These are phyloP conservation scores for Chionodraco myersi DNA, from an alignment of 2,113 vertebrate species.

Conservation along the genomic window DNA sequence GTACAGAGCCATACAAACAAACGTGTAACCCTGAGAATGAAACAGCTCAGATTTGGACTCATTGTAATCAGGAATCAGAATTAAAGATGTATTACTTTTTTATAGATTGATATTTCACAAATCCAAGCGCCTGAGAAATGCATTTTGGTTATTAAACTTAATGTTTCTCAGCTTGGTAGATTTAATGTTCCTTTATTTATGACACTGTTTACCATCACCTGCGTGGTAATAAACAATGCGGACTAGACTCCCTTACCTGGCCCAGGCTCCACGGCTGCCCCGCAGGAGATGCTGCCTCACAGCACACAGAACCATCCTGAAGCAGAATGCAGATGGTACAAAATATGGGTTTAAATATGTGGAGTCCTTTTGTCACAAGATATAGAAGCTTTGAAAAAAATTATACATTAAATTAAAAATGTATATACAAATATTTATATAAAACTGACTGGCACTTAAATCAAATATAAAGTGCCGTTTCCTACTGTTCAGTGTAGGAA, in stretches of 20 bases:
- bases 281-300: conserved; percentile 74
- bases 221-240: not conserved
- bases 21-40: not conserved
- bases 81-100: not conserved
- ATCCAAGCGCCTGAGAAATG: not conserved
- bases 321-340: conserved; percentile 45
- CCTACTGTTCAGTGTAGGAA: too few species aligned
- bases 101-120: not conserved
- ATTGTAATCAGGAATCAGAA: not conserved
- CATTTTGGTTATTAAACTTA: not conserved
- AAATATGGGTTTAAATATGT: not conserved
- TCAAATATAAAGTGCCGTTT: too few species aligned
- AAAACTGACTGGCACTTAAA: too few species aligned
- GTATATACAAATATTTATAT: too few species aligned
- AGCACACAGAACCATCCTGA: conserved; percentile 85
- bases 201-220: not conserved
- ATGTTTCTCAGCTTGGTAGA: not conserved
- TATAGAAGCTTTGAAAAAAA: too few species aligned
- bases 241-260: conserved; percentile 53
- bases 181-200: conserved; percentile 1
- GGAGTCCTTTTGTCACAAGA: too few species aligned
- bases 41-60: not conserved
- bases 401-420: too few species aligned
- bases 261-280: conserved; percentile 57
- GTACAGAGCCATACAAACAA: not conserved